Evolutionary conservation across 1,140 invertebrate genomes (phyloP), one percentile per base, ranked within the genome.

Genomic region (Macrobrachium rosenbergii): DNA sequence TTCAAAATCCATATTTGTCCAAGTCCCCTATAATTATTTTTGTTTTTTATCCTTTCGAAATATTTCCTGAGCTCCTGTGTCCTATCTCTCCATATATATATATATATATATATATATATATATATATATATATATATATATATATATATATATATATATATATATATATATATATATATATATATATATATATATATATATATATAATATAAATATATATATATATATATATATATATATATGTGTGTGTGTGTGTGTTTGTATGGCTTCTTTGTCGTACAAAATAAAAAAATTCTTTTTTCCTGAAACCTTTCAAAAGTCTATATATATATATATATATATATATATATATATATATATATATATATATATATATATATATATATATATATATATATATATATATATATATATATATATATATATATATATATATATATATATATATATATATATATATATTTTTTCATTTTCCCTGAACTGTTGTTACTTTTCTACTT

Each of bases 81-180:
- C n/a, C n/a, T n/a, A 67, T 67, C 11, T 67, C 11, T 67, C 11
- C 19, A 67, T 12, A 67, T 67, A 67, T 67, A 67, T 16, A 16
- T 67, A 67, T 67, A 67, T 67, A 67, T 67, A 67, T 67, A 67
- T 67, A 67, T 67, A 67, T 67, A 67, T 67, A 67, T 67, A 67
- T 67, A 67, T 67, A 67, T 67, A 67, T 67, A 67, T 67, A 67
- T 67, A 67, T 67, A 67, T 67, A 67, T 67, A 67, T 67, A 67
- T 67, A 67, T 67, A 67, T 67, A 67, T 67, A 67, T 67, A 67
- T 67, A 67, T 67, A 67, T 67, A 67, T 67, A 67, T 67, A 67
- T 67, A 67, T 67, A 19, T 12, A 67, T 67, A 16, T 67, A 67
- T 19, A 67, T 67, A 67, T 67, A 19, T 12, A 19, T 67, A 67